Conservation (phyloP, 2,113 vertebrate genomes). For the Calidris pugnax region DNA sequence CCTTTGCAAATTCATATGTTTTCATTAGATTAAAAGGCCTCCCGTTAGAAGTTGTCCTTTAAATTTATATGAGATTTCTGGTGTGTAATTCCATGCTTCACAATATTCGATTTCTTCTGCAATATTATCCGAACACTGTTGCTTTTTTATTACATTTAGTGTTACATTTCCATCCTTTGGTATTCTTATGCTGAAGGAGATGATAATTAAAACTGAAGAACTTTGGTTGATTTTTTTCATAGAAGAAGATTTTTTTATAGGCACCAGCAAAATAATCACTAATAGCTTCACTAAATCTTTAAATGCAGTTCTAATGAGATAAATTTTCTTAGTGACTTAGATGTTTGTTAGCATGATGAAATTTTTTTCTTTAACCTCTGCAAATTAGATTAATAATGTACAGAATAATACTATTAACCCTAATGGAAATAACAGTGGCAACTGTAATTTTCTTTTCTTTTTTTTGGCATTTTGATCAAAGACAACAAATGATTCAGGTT, state of each 20-base stretch:
- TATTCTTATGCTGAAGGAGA: neutral
- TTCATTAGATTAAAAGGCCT: conserved; percentile 57
- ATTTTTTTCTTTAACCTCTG: neutral
- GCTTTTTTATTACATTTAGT: conserved; percentile 30
- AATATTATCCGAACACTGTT: neutral
- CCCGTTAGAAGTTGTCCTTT: conserved; percentile 52
- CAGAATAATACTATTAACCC: neutral
- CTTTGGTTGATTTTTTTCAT: neutral
- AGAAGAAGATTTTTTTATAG: neutral
- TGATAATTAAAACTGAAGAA: conserved; percentile 21
- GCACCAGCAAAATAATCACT: neutral
- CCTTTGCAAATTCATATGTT: conserved; percentile 49
- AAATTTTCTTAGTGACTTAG: neutral
- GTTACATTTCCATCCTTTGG: conserved; percentile 13
- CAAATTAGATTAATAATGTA: neutral
- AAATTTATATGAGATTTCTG: conserved; percentile 57
- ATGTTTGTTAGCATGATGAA: neutral
- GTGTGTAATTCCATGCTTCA: conserved; percentile 45
- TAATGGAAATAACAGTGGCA: neutral
- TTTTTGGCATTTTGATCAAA: neutral
- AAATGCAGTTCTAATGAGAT: neutral
- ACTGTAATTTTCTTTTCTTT: too few relatives aligned
- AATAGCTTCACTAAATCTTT: conserved; percentile 23
- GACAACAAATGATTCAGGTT: neutral
- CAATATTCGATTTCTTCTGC: conserved; percentile 40